Conservation (phyloP, 2,113 vertebrate species). For the Pheucticus melanocephalus region DNA sequence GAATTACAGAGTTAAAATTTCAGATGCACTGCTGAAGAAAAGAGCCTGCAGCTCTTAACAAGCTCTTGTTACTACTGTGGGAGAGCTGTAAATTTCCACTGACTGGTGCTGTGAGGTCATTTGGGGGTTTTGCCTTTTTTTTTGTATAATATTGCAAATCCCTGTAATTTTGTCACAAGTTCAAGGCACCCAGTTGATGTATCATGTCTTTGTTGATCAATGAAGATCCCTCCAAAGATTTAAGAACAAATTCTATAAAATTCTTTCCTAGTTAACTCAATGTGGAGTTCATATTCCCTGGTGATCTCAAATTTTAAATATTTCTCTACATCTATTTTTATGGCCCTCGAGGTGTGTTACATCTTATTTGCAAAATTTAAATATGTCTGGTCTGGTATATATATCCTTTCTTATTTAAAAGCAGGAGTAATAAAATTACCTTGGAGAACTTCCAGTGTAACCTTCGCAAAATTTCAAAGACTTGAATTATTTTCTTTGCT, state of each 20-base stretch:
- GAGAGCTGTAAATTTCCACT: neutral
- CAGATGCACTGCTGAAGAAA: neutral
- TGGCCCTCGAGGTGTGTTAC: neutral
- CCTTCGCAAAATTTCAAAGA: neutral
- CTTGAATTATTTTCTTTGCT: neutral
- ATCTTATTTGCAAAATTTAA: neutral
- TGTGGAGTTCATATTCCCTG: neutral
- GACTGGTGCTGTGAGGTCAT: neutral
- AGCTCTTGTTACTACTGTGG: neutral
- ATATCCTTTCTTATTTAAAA: neutral
- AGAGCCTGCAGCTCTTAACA: neutral
- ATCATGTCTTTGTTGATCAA: neutral
- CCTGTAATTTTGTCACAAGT: neutral
- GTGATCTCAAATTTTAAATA: neutral
- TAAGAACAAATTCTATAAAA: neutral
- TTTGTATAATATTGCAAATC: neutral
- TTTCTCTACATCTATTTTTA: neutral
- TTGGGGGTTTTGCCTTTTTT: neutral
- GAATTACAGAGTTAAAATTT: conserved; percentile 2
- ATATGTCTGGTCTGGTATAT: neutral
- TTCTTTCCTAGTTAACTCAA: neutral
- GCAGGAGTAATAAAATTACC: neutral
- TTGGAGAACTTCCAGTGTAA: neutral
- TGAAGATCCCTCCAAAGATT: neutral
- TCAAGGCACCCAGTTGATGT: neutral